Conservation (phyloP, 2,797 vertebrate genomes). For the Squalus acanthias region DNA sequence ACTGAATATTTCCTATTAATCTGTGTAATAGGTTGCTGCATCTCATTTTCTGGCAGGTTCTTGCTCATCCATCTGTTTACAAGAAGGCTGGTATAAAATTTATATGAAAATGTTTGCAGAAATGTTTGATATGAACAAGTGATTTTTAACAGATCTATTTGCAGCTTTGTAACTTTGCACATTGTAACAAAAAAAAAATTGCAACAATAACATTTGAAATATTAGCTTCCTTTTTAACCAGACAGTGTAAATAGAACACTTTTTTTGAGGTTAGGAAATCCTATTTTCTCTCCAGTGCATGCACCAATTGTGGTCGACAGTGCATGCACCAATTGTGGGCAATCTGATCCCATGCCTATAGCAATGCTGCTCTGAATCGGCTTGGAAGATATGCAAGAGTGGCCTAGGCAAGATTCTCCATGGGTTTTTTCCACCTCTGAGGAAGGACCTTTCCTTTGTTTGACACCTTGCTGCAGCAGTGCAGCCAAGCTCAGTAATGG, state of each 20-base stretch:
- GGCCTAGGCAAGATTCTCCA: neutral
- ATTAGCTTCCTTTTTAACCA: neutral
- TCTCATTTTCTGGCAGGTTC: neutral
- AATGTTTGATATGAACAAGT: neutral
- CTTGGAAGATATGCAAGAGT: neutral
- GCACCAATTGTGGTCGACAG: neutral
- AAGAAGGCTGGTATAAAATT: too few relatives aligned
- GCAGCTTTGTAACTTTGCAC: neutral
- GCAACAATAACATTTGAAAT: neutral
- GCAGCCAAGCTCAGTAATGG: neutral
- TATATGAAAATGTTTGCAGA: neutral
- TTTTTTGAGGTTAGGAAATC: neutral
- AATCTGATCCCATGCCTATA: neutral
- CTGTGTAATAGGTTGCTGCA: neutral
- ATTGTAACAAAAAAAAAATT: neutral
- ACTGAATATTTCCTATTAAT: neutral
- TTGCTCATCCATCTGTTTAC: neutral
- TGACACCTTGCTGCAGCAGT: neutral
- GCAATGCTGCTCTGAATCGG: neutral
- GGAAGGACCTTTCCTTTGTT: neutral
- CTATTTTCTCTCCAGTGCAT: neutral
- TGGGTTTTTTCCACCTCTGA: neutral
- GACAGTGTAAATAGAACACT: neutral
- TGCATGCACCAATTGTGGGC: too few relatives aligned
- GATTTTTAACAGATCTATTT: neutral